These are phyloP conservation scores for Gambusia affinis DNA, from an alignment of 2,113 vertebrate species.

Conservation along the genomic window DNA sequence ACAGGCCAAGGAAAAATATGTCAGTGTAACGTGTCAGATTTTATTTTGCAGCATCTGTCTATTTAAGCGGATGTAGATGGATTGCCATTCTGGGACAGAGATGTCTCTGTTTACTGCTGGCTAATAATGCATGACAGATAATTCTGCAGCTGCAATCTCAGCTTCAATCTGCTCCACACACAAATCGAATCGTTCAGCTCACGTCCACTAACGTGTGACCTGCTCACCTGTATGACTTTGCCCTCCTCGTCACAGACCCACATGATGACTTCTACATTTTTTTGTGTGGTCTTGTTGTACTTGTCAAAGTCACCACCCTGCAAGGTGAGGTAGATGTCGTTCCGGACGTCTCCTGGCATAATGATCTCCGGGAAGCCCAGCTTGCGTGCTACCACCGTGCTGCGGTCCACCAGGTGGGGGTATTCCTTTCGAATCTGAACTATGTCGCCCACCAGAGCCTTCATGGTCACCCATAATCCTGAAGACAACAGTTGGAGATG, in stretches of 20 bases:
- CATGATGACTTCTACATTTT: constrained; percentile 97
- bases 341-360: constrained; percentile 97
- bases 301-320: constrained; percentile 94
- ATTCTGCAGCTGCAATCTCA: constrained; percentile 9
- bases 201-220: neutral
- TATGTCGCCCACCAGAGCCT: constrained; percentile 93
- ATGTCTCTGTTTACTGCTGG: constrained; percentile 24
- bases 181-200: constrained; percentile 6
- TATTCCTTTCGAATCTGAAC: constrained; percentile 95
- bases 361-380: constrained; percentile 99
- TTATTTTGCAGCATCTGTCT: constrained; percentile 10
- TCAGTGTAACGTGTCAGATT: constrained; percentile 27
- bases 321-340: constrained; percentile 96
- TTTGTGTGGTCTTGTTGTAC: constrained; percentile 97
- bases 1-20: constrained; percentile 17
- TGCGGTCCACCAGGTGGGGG: constrained; percentile 96
- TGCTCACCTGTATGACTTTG: constrained; percentile 87
- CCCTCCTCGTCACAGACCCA: constrained; percentile 95
- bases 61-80: constrained; percentile 5
- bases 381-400: constrained; percentile 93
- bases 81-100: constrained; percentile 37
- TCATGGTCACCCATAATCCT: constrained; percentile 99
- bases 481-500: neutral
- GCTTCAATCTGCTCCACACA: neutral
- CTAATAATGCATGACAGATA: constrained; percentile 14